Percentiles rank a stretch among this genome's conserved stretches.
Conservation (phyloP, 1,140 invertebrate genomes). For the Chironomus striatipennis region DNA sequence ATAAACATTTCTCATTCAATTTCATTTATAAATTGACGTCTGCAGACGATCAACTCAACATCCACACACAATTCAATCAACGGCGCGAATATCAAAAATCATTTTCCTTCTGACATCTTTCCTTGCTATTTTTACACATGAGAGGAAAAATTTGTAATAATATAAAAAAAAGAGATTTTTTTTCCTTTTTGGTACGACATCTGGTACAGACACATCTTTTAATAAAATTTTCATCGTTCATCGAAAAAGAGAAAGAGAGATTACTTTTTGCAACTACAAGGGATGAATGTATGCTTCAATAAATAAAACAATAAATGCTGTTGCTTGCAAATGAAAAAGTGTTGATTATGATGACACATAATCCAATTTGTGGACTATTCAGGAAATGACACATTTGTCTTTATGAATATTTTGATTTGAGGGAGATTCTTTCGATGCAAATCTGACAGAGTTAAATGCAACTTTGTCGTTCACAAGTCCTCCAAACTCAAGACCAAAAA, state of each 20-base stretch:
- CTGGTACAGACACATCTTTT: slow-evolving; percentile 42
- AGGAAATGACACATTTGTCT: too few relatives aligned
- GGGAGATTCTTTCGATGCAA: too few relatives aligned
- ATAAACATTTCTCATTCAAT: too few relatives aligned
- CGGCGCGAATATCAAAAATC: too few relatives aligned
- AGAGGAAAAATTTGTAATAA: neutral
- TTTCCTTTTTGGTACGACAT: slow-evolving; percentile 32
- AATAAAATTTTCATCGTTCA: slow-evolving; percentile 42
- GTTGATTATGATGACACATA: slow-evolving; percentile 2
- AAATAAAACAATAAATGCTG: slow-evolving; percentile 3
- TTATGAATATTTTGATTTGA: too few relatives aligned
- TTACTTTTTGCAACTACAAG: neutral
- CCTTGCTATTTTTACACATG: slow-evolving; percentile 18
- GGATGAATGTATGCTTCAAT: slow-evolving; percentile 6
- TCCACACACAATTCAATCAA: too few relatives aligned
- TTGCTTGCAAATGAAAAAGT: neutral
- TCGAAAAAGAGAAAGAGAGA: neutral
- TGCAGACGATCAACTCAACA: too few relatives aligned
- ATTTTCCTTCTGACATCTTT: neutral
- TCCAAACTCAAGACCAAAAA: too few relatives aligned
- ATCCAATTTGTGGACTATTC: neutral
- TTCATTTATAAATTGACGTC: too few relatives aligned
- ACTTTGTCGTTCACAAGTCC: too few relatives aligned
- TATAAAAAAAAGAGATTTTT: slow-evolving; percentile 2
- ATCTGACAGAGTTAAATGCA: too few relatives aligned